Evolutionary conservation across 2,113 vertebrate genomes (phyloP).

Genomic region (Phalacrocorax pelagicus): DNA sequence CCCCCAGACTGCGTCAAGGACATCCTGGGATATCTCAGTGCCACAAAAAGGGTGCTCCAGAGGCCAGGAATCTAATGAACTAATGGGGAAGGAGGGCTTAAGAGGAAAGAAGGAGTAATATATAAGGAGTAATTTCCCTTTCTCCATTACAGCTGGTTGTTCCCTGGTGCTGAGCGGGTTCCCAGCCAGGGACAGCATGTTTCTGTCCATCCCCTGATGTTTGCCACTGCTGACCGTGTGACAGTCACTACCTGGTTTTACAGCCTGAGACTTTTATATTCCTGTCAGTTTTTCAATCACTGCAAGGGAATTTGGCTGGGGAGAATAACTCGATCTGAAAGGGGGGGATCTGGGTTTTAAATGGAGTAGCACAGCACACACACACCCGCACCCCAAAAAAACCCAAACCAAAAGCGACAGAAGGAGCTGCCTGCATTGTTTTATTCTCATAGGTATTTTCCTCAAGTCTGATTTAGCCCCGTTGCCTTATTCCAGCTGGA

Average conservation of each 20-base stretch:
- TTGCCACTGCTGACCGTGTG: not conserved
- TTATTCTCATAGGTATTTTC: slow-evolving; percentile 26
- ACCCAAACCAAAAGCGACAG: not conserved
- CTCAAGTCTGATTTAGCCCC: not conserved
- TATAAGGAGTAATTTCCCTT: not conserved
- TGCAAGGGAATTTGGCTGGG: not conserved
- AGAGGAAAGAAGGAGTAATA: slow-evolving; percentile 1
- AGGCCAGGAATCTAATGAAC: slow-evolving; percentile 6
- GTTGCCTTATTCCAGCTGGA: not conserved
- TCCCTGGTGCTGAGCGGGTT: not conserved
- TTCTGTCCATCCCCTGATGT: not conserved
- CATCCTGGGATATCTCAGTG: not conserved
- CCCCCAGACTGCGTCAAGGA: not conserved
- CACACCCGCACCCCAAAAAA: not conserved
- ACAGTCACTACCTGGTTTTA: not conserved
- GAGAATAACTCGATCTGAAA: not conserved
- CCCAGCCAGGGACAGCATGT: not conserved
- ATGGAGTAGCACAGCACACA: not conserved
- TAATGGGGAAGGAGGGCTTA: not conserved
- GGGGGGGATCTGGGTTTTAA: not conserved
- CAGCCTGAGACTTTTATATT: not conserved
- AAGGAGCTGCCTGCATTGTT: not conserved
- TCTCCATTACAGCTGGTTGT: not conserved
- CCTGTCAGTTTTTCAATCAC: not conserved
- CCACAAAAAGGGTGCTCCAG: not conserved